Percentiles rank a stretch among this genome's conserved stretches.
phyloP scores from a whole-genome alignment of 2,797 vertebrate genomes.

The Fundulus diaphanus region DNA sequence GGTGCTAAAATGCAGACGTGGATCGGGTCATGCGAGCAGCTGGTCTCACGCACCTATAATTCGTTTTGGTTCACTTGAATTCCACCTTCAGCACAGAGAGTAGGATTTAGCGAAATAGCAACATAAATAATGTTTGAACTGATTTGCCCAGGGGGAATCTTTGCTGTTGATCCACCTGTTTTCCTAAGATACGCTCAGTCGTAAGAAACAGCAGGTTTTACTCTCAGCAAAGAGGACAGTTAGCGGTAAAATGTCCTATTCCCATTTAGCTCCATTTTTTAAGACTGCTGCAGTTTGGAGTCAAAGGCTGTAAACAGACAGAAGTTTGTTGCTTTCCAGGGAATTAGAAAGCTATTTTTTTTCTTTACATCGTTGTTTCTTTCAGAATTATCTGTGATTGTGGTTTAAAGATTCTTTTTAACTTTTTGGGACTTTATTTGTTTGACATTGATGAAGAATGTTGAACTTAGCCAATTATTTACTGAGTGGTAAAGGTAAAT shows the following conservation, averaged over 20 bases:
- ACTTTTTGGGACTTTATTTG: background rate
- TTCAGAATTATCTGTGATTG: background rate
- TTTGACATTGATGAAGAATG: background rate
- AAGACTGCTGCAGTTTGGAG: slow-evolving; percentile 23
- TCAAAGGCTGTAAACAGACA: background rate
- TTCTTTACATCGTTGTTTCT: background rate
- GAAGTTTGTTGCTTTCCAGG: background rate
- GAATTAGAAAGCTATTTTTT: background rate
- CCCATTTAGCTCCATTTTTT: slow-evolving; percentile 47
- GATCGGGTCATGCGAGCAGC: slow-evolving; percentile 17
- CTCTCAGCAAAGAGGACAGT: slow-evolving; percentile 30
- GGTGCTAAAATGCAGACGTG: slow-evolving; percentile 7
- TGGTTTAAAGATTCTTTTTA: background rate
- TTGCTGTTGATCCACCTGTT: slow-evolving; percentile 42
- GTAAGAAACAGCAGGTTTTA: slow-evolving; percentile 49
- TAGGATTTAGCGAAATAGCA: slow-evolving; percentile 35
- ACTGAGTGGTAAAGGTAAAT: background rate
- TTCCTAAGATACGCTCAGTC: slow-evolving; percentile 62
- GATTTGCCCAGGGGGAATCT: slow-evolving; percentile 46
- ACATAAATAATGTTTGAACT: slow-evolving; percentile 37
- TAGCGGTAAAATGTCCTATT: slow-evolving; percentile 43
- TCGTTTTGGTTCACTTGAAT: slow-evolving; percentile 1
- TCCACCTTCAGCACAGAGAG: background rate
- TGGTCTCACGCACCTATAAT: background rate
- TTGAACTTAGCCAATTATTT: background rate